Conservation (phyloP, 2,113 vertebrate species). For the Actenoides hombroni region DNA sequence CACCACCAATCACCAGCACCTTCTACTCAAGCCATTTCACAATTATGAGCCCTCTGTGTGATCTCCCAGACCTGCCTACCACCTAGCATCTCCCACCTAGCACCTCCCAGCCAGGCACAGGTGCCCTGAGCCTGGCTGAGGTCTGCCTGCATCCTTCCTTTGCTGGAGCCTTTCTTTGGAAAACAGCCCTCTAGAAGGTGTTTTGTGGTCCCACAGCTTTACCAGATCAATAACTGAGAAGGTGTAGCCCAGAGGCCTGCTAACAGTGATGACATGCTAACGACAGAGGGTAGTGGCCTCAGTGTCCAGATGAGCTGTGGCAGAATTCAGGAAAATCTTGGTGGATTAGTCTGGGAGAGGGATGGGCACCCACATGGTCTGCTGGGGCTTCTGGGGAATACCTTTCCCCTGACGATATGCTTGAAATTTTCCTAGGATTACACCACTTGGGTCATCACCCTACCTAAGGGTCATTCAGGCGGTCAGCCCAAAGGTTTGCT, state of each 20-base stretch:
- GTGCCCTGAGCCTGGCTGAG: not conserved
- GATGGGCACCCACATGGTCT: not conserved
- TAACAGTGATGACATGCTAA: not conserved
- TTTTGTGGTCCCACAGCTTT: not conserved
- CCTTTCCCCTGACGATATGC: not conserved
- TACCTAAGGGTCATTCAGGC: not conserved
- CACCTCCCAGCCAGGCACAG: not conserved
- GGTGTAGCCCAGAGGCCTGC: not conserved
- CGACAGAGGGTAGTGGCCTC: not conserved
- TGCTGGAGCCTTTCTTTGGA: not conserved
- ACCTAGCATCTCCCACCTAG: too few relatives aligned
- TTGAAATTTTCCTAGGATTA: not conserved
- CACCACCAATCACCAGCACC: not conserved
- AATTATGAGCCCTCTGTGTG: too few relatives aligned
- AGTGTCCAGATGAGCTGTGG: not conserved
- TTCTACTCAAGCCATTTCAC: not conserved
- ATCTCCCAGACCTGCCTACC: too few relatives aligned
- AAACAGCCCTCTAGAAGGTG: not conserved
- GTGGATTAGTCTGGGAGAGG: not conserved
- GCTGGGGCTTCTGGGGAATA: not conserved
- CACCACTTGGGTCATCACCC: not conserved
- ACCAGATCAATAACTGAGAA: not conserved
- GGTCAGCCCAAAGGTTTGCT: not conserved
- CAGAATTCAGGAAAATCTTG: not conserved
- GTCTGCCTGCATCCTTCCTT: not conserved